A percentile compares a stretch with the other conserved stretches of the same genome.
These are phyloP conservation scores for Melospiza melodia DNA, from an alignment of 2,113 vertebrate species.

Conservation along the genomic window DNA sequence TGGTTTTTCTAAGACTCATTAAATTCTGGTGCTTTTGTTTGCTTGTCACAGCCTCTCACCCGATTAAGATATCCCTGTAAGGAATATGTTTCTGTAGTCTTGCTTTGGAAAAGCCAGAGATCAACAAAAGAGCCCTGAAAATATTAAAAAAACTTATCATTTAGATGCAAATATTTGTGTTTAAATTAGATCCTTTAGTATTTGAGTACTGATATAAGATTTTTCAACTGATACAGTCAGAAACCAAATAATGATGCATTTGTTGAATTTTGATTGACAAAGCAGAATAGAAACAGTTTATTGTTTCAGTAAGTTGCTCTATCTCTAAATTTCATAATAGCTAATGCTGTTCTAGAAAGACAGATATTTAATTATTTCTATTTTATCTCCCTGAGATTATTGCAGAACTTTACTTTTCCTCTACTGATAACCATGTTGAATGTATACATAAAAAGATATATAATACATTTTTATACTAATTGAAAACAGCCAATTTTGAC, in stretches of 20 bases:
- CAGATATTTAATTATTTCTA: not conserved
- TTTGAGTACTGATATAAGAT: not conserved
- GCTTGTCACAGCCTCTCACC: not conserved
- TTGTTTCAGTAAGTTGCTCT: not conserved
- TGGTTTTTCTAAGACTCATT: not conserved
- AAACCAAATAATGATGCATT: not conserved
- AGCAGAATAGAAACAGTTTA: not conserved
- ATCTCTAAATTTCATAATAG: not conserved
- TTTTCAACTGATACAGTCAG: not conserved
- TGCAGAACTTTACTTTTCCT: not conserved
- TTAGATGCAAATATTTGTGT: not conserved
- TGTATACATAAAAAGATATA: not conserved
- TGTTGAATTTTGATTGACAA: not conserved
- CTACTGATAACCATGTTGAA: not conserved
- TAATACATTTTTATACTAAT: not conserved
- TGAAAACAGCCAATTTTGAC: not conserved
- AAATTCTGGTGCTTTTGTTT: not conserved
- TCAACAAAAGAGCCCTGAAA: not conserved
- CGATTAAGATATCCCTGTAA: not conserved
- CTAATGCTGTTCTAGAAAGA: not conserved
- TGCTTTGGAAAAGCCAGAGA: not conserved
- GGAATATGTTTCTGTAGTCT: not conserved
- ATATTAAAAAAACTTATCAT: not conserved
- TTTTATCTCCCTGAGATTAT: not conserved
- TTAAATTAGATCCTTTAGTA: not conserved